phyloP scores from a whole-genome alignment of 2,888 invertebrate genomes.

The Acleris laterana region DNA sequence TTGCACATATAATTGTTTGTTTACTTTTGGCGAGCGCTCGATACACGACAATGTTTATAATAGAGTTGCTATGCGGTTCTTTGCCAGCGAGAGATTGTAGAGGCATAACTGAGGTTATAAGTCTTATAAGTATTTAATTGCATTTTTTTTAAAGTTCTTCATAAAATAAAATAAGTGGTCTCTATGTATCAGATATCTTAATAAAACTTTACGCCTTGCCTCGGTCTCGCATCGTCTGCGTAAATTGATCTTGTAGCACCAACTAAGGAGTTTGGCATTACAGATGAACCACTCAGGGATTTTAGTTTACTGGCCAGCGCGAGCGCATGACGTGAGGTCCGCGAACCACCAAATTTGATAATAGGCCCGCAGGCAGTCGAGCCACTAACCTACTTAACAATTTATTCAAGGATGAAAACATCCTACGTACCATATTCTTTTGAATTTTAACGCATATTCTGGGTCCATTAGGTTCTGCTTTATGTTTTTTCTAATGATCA shows the following conservation, averaged over 20 bases:
- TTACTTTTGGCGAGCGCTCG: constrained; percentile 1
- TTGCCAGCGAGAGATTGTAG: no score
- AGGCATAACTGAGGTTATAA: no score
- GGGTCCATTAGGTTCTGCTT: no score
- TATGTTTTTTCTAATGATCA: no score
- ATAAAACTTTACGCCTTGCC: no score
- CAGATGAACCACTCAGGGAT: neutral
- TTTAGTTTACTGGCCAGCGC: constrained; percentile 6
- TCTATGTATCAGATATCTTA: no score
- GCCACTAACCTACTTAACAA: constrained; percentile 37
- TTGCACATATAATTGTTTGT: constrained; percentile 34
- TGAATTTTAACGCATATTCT: neutral
- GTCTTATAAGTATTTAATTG: no score
- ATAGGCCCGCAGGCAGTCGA: constrained; percentile 21
- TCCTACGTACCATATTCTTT: constrained; percentile 17
- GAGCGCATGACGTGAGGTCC: constrained; percentile 12
- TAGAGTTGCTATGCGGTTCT: no score
- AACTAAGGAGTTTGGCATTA: constrained; percentile 10
- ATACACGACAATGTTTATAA: neutral
- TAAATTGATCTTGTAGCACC: constrained; percentile 7
- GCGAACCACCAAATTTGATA: constrained; percentile 33
- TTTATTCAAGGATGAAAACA: constrained; percentile 33
- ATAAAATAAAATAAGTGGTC: no score
- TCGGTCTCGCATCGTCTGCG: no score
- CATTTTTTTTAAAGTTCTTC: no score